A percentile compares a stretch with the other conserved stretches of the same genome.
Evolutionary conservation across 2,797 vertebrate genomes (phyloP).

Genomic region (Anabacerthia variegaticeps): DNA sequence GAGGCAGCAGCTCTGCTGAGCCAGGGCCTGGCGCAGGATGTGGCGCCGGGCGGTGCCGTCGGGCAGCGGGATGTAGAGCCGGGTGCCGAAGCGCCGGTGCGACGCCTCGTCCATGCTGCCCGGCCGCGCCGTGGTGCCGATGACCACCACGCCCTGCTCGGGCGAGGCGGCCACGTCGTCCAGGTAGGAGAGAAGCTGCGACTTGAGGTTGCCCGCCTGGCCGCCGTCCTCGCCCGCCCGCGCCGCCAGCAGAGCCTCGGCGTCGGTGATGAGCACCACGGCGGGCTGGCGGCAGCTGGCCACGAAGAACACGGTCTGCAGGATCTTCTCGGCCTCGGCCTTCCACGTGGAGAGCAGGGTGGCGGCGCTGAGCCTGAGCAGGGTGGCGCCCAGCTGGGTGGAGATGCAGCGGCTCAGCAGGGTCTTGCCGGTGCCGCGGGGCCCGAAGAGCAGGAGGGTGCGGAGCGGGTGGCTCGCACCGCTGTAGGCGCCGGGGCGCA

Average conservation of each 20-base stretch:
- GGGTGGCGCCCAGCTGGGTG: conserved; percentile 89
- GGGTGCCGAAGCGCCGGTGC: conserved; percentile 88
- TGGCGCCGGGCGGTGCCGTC: conserved; percentile 84
- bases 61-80: conserved; percentile 88
- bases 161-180: conserved; percentile 82
- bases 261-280: conserved; percentile 88
- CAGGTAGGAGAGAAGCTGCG: conserved; percentile 86
- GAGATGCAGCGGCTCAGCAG: conserved; percentile 90
- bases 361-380: conserved; percentile 85
- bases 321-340: conserved; percentile 88
- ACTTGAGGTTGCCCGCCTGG: conserved; percentile 72
- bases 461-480: conserved; percentile 78
- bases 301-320: conserved; percentile 87
- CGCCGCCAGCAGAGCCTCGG: conserved; percentile 79
- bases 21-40: conserved; percentile 88
- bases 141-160: conserved; percentile 81
- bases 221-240: conserved; percentile 54
- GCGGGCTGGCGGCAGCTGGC: conserved; percentile 86
- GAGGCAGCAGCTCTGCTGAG: conserved; percentile 86
- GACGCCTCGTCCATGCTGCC: conserved; percentile 88
- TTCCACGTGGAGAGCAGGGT: conserved; percentile 87
- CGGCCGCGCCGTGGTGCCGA: conserved; percentile 89
- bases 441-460: conserved; percentile 91
- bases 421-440: conserved; percentile 87
- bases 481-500: conserved; percentile 81